Percentiles rank a stretch among this genome's conserved stretches.
Evolutionary conservation across 2,113 vertebrate genomes (phyloP).

Genomic region (Peromyscus polionotus): DNA sequence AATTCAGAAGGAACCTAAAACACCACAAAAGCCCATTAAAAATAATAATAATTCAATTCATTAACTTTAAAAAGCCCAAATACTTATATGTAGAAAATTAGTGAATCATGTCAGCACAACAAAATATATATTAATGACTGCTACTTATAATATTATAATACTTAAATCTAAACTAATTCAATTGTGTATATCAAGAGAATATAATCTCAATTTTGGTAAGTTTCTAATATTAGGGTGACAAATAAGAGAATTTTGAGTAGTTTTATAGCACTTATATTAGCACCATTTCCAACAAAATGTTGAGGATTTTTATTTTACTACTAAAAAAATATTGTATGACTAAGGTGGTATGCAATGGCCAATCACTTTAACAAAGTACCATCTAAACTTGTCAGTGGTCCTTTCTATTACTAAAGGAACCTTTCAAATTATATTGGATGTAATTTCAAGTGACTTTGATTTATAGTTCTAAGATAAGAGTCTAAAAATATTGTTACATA

Average conservation of each 20-base stretch:
- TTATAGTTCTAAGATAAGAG: neutral
- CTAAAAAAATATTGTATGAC: neutral
- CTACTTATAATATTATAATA: neutral
- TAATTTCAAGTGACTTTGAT: neutral
- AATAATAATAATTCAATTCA: constrained; percentile 62
- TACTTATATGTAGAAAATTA: constrained; percentile 77
- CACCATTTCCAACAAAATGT: neutral
- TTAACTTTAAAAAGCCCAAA: constrained; percentile 68
- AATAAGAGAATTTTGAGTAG: neutral
- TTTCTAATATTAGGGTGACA: neutral
- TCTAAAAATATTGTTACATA: neutral
- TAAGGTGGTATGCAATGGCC: neutral
- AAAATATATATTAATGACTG: constrained; percentile 49
- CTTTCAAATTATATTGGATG: neutral
- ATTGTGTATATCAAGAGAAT: neutral
- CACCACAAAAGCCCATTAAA: constrained; percentile 86
- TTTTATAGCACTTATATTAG: neutral
- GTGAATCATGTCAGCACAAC: constrained; percentile 73
- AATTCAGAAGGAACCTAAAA: constrained; percentile 90
- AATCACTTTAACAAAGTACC: constrained; percentile 5
- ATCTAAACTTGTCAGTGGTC: neutral
- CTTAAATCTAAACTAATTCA: constrained; percentile 64
- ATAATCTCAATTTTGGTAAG: neutral
- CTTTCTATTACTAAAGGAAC: neutral
- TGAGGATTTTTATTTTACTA: neutral